phyloP scores from a whole-genome alignment of 2,888 invertebrate genomes.

The Tachina grossa region DNA sequence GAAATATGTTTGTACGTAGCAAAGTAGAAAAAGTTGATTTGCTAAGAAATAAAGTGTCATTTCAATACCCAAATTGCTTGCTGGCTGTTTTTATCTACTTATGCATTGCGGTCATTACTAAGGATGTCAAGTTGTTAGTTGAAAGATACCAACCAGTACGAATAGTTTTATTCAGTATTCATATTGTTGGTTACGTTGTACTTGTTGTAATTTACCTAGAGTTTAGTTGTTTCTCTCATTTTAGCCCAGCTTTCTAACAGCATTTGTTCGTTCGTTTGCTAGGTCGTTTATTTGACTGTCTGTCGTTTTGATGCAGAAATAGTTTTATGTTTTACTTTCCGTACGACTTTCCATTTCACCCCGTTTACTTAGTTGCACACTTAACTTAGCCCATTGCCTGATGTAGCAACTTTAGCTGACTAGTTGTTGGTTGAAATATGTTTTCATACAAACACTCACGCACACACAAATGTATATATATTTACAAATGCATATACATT shows the following conservation, averaged over 20 bases:
- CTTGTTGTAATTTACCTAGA: constrained; percentile 35
- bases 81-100: constrained; percentile 64
- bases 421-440: constrained; percentile 32
- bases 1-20: neutral
- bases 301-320: constrained; percentile 1
- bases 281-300: neutral
- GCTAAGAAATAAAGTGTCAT: constrained; percentile 66
- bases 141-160: constrained; percentile 28
- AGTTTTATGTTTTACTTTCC: constrained; percentile 14
- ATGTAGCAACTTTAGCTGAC: constrained; percentile 45
- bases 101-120: constrained; percentile 71
- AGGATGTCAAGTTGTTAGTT: constrained; percentile 68
- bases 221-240: constrained; percentile 9
- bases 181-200: constrained; percentile 11
- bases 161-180: constrained; percentile 37
- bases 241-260: constrained; percentile 19
- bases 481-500: too few relatives aligned
- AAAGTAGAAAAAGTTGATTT: constrained; percentile 57
- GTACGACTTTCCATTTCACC: constrained; percentile 22
- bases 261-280: constrained; percentile 1
- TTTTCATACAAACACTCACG: neutral
- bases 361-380: constrained; percentile 22
- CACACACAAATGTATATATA: neutral
- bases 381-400: constrained; percentile 34
- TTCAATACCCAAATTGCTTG: constrained; percentile 67